Conservation (phyloP, 2,888 invertebrate species). For the Drosophila demipolita region DNA sequence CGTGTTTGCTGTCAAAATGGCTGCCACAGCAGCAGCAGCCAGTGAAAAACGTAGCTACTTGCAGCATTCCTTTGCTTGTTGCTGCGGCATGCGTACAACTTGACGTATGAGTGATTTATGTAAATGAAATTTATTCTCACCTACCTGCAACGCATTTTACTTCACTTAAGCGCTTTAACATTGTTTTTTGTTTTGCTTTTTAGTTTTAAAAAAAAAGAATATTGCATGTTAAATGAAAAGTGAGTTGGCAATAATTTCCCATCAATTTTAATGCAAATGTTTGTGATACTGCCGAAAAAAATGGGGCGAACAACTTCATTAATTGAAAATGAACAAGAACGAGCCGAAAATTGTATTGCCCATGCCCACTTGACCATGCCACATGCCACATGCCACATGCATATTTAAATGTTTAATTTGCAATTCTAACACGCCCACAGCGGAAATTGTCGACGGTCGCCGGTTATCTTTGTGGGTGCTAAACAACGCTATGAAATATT, state of each 20-base stretch:
- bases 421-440: conserved; percentile 33
- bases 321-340: conserved; percentile 42
- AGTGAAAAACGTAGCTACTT: conserved; percentile 21
- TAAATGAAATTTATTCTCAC: conserved; percentile 64
- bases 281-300: conserved; percentile 26
- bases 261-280: conserved; percentile 31
- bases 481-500: conserved; percentile 59
- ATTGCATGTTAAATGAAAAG: conserved; percentile 29
- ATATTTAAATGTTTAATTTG: conserved; percentile 65
- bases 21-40: conserved; percentile 29
- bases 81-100: conserved; percentile 42
- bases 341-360: conserved; percentile 8
- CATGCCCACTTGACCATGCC: conserved; percentile 41
- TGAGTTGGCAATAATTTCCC: conserved; percentile 49
- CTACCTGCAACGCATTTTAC: conserved; percentile 37
- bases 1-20: conserved; percentile 59
- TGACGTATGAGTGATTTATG: conserved; percentile 74
- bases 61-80: conserved; percentile 25
- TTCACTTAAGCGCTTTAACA: conserved; percentile 34
- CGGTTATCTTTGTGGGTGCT: conserved; percentile 23
- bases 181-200: background rate
- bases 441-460: conserved; percentile 3
- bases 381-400: conserved; percentile 20
- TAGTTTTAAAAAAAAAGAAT: conserved; percentile 17
- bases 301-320: conserved; percentile 39